Evolutionary conservation across 2,888 invertebrate genomes (phyloP).

Genomic region (Cheiracanthium punctorium): DNA sequence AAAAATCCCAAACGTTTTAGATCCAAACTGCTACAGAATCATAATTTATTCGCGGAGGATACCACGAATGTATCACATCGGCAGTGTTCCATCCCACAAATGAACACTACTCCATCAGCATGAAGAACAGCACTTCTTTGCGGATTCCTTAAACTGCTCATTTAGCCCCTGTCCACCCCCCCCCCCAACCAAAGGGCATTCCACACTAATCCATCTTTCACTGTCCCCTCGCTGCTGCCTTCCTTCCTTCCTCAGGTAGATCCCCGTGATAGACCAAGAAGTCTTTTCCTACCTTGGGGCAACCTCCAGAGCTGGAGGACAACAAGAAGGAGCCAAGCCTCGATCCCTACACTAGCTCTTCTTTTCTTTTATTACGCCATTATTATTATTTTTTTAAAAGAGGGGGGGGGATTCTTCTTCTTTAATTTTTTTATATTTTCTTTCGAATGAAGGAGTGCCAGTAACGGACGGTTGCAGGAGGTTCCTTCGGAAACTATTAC

Average conservation of each 20-base stretch:
- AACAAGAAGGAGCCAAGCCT: constrained; percentile 48
- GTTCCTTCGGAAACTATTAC: constrained; percentile 55
- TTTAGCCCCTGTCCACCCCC: constrained; percentile 37
- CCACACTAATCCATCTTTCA: constrained; percentile 50
- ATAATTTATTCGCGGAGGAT: neutral
- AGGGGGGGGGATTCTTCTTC: too few species aligned
- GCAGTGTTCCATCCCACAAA: constrained; percentile 24
- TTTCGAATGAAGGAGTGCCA: constrained; percentile 59
- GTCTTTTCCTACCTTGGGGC: neutral
- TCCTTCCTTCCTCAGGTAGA: neutral
- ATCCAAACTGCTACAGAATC: neutral
- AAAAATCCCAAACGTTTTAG: too few species aligned
- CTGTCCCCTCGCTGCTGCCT: neutral
- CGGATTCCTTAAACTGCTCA: constrained; percentile 47
- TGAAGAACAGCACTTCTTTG: neutral
- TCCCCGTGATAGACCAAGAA: neutral
- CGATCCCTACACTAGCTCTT: neutral
- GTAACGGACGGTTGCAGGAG: constrained; percentile 46
- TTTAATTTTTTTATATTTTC: too few species aligned
- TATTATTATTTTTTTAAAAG: neutral
- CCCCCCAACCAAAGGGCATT: constrained; percentile 32
- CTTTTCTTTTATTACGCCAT: neutral
- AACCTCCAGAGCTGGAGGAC: neutral
- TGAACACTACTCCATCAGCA: constrained; percentile 32
- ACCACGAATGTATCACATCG: neutral